phyloP scores from a whole-genome alignment of 2,113 vertebrate species.

The Cyanistes caeruleus region DNA sequence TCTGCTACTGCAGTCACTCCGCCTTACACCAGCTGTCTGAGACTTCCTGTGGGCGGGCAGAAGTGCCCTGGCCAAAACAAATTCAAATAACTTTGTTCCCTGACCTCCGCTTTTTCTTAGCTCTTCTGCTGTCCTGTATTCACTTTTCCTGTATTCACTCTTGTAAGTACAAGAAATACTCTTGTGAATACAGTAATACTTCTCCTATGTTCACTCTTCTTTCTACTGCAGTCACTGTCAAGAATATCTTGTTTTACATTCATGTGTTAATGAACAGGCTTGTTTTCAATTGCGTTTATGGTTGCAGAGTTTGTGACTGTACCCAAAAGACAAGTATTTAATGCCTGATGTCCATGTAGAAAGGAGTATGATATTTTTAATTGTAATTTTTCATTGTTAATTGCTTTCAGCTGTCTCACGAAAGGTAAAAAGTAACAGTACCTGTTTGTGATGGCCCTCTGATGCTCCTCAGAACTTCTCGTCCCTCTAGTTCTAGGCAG shows the following conservation, averaged over 20 bases:
- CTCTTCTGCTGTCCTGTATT: not conserved
- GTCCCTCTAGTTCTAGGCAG: accelerated
- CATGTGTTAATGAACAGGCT: accelerated
- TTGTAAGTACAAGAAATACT: not conserved
- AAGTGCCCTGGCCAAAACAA: not conserved
- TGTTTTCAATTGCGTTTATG: not conserved
- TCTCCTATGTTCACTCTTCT: accelerated
- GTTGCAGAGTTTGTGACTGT: not conserved
- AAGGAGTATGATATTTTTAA: accelerated
- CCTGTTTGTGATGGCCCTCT: not conserved
- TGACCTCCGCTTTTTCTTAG: accelerated
- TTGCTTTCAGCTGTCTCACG: not conserved
- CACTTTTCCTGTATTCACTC: not conserved
- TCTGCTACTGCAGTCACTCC: accelerated
- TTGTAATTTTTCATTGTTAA: not conserved
- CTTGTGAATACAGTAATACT: not conserved
- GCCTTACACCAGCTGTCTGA: accelerated
- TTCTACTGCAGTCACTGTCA: not conserved
- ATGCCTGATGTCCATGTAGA: not conserved
- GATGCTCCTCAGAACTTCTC: not conserved
- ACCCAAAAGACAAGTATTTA: not conserved
- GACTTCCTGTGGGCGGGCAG: not conserved
- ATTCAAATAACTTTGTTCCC: not conserved
- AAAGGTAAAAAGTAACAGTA: not conserved
- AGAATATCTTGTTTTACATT: not conserved